Percentiles rank a stretch among this genome's conserved stretches.
phyloP scores from a whole-genome alignment of 2,797 vertebrate species.

The Cygnus olor region DNA sequence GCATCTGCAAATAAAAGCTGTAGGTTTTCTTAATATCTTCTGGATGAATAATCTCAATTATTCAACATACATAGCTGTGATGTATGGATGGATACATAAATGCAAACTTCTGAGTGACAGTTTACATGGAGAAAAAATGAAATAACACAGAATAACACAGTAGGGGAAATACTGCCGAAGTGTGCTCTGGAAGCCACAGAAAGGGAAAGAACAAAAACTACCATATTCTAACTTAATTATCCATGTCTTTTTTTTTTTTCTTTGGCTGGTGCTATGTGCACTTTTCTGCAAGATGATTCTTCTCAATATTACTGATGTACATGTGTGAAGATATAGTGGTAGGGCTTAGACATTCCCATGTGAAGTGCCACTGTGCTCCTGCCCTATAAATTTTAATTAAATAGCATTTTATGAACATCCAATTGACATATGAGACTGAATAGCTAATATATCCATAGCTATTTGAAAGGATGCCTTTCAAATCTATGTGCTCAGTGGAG shows the following conservation, averaged over 20 bases:
- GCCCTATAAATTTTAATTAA: background rate
- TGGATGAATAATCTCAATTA: background rate
- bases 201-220: background rate
- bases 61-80: background rate
- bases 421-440: background rate
- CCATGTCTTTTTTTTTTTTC: fast-evolving
- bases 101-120: background rate
- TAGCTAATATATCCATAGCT: background rate
- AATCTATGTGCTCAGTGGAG: background rate
- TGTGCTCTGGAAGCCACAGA: background rate
- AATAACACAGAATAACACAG: background rate
- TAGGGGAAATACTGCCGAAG: background rate
- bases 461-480: background rate
- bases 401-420: background rate
- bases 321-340: fast-evolving
- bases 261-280: background rate
- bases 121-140: background rate
- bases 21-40: background rate
- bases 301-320: background rate
- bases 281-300: background rate
- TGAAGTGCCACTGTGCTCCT: background rate
- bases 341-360: background rate
- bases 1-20: background rate
- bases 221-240: background rate
- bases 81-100: fast-evolving